Percentiles rank a stretch among this genome's conserved stretches.
Evolutionary conservation across 1,140 invertebrate genomes (phyloP).

Genomic region (Colletes gigas): DNA sequence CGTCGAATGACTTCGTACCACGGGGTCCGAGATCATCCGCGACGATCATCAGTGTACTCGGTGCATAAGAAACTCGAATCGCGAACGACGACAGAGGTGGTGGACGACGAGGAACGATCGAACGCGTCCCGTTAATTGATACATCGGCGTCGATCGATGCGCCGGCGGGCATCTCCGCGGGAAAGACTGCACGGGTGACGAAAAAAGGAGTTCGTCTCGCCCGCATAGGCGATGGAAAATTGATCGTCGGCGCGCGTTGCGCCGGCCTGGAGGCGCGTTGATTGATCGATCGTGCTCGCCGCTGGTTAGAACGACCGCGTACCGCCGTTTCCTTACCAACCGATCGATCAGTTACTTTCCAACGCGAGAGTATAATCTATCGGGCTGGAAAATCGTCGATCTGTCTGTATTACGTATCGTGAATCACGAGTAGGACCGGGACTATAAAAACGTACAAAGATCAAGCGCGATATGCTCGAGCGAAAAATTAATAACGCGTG

Average conservation of each 20-base stretch:
- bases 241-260: conserved; percentile 50
- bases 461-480: too few species aligned
- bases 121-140: not conserved
- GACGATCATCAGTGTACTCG: conserved; percentile 35
- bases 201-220: conserved; percentile 6
- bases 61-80: conserved; percentile 40
- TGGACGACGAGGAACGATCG: not conserved
- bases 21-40: conserved; percentile 38
- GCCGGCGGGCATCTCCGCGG: not conserved
- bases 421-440: conserved; percentile 2
- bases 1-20: conserved; percentile 42
- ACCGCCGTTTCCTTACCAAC: conserved; percentile 51
- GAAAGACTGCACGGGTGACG: not conserved
- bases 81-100: conserved; percentile 39
- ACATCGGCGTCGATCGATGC: not conserved
- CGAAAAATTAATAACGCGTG: too few species aligned
- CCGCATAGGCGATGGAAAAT: conserved; percentile 36
- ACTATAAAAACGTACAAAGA: too few species aligned
- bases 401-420: conserved; percentile 47
- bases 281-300: conserved; percentile 56
- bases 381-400: conserved; percentile 60
- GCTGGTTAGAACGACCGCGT: conserved; percentile 11
- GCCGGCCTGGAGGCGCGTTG: conserved; percentile 30
- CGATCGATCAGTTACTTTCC: conserved; percentile 64
- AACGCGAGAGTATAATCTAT: conserved; percentile 31